Base-by-base conservation (phyloP, 2,888 invertebrate genomes). In the Polydrusus cervinus region DNA sequence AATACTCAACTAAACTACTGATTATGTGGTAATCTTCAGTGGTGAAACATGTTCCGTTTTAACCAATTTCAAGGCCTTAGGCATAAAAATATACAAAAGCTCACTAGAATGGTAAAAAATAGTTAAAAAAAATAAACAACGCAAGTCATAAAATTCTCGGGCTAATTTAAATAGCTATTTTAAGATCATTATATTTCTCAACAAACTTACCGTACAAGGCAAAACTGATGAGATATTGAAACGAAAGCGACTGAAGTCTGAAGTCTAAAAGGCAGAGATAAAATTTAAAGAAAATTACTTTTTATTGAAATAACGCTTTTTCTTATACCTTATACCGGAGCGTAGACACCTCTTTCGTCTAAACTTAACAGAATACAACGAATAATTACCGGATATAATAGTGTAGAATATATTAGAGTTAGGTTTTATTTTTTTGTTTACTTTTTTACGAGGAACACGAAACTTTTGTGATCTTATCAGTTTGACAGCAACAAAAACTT, bases 41-140 rank as follows among this genome's bases (percentile, higher is more conserved):
- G 1, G 7, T 43, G 11, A 43, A 43, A n/a, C 43, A n/a, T 43
- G 10, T 34, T 9, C n/a, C n/a, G 7, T 6, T 34, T 13, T 51
- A 18, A 51, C 20, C 13, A 51, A 20, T 53, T 53, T 53, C 53
- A 53, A 53, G 53, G 53, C 7, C 25, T 30, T 7, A n/a, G 7
- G 30, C 25, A 13, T 53, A 53, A 34, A 53, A 30, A 53, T 53
- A 53, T 11, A 20, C 10, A 9, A 5, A 20, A 51, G 18, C 1
- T 18, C 9, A 11, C 9, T n/a, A 25, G 3, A 5, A 25, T 30
- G 20, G 25, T 30, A 53, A 53, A 53, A 25, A 53, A 30, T 51
- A 25, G 25, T 30, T 30, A 53, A 53, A 30, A 53, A 13, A 25
- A 30, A 53, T 25, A 6, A 20, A 53, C n/a, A 3, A 11, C 1